Base-by-base conservation (phyloP, 92 coral and sea anemone genomes). In the Phenganax stokvisi region DNA sequence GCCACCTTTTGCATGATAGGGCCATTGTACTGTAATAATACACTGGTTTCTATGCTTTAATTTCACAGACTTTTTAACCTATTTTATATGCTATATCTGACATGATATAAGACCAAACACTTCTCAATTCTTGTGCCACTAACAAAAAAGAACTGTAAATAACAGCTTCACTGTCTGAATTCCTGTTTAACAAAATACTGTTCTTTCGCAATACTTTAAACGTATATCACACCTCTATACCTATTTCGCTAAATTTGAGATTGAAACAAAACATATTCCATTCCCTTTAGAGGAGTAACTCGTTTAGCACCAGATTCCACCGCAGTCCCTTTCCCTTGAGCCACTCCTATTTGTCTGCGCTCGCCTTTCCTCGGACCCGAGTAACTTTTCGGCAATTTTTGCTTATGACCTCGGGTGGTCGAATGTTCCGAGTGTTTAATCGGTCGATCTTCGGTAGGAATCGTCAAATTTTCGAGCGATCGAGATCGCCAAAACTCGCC, bases 401-500 rank as follows among this genome's bases (percentile, higher is more conserved):
- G 58, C 20, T 79, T 51, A 64, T 51, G 83, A 28, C 27, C 68
- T 17, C 74, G 72, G 20, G 69, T 17, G n/a, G 56, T 31, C 74
- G 63, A 57, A 9, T 63, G 83, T 37, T 28, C 83, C 71, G 83
- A 64, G 15, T 30, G 71, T 51, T 65, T 79, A 12, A 52, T 54
- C 74, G 67, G 54, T 54, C 56, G 63, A 1, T 79, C 83, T 9
- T 79, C 74, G 61, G 83, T 1, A 51, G 56, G 6, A 9, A 16
- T 59, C 57, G 59, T 79, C 37, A 79, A 29, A 54, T 79, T 52
- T 13, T 56, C 65, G 9, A 79, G 83, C 1, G 83, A 79, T 52
- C 69, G 59, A 10, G 83, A 79, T 47, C 83, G 83, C 72, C 74
- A 79, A 25, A 79, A 79, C n/a, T 79, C 83, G 51, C 74, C 74